A percentile compares a stretch with the other conserved stretches of the same genome.
Evolutionary conservation across 2,888 invertebrate species (phyloP).

Genomic region (Apocheima hispidaria): DNA sequence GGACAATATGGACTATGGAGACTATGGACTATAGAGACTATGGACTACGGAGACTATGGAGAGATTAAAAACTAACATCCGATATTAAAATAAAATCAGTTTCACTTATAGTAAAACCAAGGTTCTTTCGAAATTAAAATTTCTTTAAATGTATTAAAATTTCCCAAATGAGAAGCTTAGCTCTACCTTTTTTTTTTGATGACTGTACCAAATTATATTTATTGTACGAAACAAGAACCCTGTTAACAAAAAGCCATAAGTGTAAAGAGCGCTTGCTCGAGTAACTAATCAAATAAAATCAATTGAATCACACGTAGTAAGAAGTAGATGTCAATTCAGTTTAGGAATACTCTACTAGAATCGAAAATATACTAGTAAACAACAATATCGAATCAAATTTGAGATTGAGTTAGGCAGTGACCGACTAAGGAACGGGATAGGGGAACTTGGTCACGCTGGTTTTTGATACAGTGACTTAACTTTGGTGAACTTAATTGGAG

Average conservation of each 20-base stretch:
- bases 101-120: no score
- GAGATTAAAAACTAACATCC: no score
- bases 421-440: constrained; percentile 60
- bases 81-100: no score
- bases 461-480: constrained; percentile 9
- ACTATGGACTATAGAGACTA: no score
- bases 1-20: no score
- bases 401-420: constrained; percentile 60
- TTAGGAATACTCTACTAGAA: constrained; percentile 25
- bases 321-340: constrained; percentile 31
- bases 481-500: no score
- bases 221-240: not conserved
- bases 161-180: no score
- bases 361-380: constrained; percentile 43
- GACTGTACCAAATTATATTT: constrained; percentile 1
- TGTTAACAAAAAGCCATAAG: constrained; percentile 6
- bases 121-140: no score
- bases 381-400: constrained; percentile 62
- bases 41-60: no score
- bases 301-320: constrained; percentile 26
- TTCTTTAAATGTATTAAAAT: no score
- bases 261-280: not conserved
- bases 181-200: not conserved
- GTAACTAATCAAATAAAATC: constrained; percentile 23
- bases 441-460: constrained; percentile 42